Conservation (phyloP, 2,113 vertebrate species). For the Tachycineta bicolor region DNA sequence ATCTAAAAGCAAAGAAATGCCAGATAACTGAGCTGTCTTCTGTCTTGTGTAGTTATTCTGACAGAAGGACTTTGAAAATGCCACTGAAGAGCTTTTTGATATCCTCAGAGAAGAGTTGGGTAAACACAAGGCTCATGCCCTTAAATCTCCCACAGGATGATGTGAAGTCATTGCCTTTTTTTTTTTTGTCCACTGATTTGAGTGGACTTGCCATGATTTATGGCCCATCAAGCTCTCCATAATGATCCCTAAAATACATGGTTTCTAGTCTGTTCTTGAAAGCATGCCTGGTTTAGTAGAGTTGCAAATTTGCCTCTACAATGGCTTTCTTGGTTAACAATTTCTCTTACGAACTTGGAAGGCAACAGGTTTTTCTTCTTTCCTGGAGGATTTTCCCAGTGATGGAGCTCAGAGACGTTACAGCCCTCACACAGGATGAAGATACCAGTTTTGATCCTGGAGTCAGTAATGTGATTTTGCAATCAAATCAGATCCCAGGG, state of each 20-base stretch:
- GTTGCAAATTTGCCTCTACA: not conserved
- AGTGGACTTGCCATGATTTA: not conserved
- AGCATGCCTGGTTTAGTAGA: not conserved
- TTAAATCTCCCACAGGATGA: not conserved
- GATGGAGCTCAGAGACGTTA: not conserved
- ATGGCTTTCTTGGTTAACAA: not conserved
- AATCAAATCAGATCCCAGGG: not conserved
- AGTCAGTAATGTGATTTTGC: not conserved
- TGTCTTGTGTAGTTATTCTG: not conserved
- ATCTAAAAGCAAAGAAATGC: not conserved
- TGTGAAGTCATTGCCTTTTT: not conserved
- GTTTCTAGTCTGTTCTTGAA: not conserved
- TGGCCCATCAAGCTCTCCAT: not conserved
- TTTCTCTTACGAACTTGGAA: not conserved
- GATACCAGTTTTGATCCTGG: not conserved
- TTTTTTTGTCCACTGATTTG: not conserved
- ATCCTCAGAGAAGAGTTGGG: not conserved
- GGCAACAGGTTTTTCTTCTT: not conserved
- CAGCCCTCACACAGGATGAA: not conserved
- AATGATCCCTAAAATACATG: not conserved
- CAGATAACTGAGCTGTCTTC: not conserved
- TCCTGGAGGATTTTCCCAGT: not conserved
- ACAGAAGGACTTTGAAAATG: slow-evolving; percentile 1
- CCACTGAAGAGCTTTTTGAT: not conserved
- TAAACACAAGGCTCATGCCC: not conserved